These are phyloP conservation scores for Parauchenoglanis punctatus DNA, from an alignment of 2,797 vertebrate species.

Conservation along the genomic window DNA sequence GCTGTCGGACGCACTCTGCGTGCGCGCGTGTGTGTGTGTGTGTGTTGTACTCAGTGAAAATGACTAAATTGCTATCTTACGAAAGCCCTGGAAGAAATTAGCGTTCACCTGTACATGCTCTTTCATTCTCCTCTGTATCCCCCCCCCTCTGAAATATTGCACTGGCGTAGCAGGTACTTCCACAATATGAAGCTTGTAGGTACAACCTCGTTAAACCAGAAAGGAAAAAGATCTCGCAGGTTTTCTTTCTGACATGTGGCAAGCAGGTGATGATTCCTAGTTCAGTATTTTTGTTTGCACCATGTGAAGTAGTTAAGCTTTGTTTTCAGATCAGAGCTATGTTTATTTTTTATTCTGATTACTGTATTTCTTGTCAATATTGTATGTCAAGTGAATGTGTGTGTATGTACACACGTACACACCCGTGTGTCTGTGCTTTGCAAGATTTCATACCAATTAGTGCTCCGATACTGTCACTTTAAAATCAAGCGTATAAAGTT, in stretches of 20 bases:
- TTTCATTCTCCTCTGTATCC: neutral
- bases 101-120: constrained; percentile 1
- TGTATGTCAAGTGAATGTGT: constrained; percentile 47
- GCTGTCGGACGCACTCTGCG: neutral
- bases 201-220: constrained; percentile 37
- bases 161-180: constrained; percentile 58
- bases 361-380: constrained; percentile 68
- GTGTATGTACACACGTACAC: neutral
- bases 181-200: constrained; percentile 47
- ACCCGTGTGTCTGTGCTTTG: constrained; percentile 33
- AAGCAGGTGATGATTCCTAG: neutral
- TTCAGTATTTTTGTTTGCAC: constrained; percentile 46
- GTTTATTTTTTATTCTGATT: constrained; percentile 60
- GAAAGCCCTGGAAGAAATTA: neutral
- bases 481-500: constrained; percentile 73
- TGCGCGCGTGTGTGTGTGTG: neutral
- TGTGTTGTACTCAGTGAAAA: neutral
- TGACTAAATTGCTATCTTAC: neutral
- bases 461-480: constrained; percentile 84
- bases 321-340: constrained; percentile 36
- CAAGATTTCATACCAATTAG: constrained; percentile 65
- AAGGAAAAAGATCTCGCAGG: neutral
- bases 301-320: constrained; percentile 58
- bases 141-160: constrained; percentile 20
- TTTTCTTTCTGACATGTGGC: neutral